phyloP scores from a whole-genome alignment of 2,797 vertebrate genomes.

The Adelosebastes latens region DNA sequence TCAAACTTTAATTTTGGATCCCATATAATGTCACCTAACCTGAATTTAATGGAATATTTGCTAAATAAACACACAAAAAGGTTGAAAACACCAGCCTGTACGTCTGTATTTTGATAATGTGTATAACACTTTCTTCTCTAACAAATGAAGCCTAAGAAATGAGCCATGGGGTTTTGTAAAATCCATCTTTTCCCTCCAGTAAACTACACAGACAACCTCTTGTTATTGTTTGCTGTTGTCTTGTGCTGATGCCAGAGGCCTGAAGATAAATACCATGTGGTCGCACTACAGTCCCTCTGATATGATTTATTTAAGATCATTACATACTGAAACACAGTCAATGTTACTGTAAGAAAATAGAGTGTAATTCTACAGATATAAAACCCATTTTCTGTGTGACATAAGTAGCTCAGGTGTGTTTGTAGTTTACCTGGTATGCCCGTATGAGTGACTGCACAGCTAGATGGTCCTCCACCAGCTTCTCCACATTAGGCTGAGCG shows the following conservation, averaged over 20 bases:
- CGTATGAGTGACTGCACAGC: slow-evolving; percentile 96
- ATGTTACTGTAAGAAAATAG: background rate
- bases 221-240: too few species aligned
- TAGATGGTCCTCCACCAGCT: slow-evolving; percentile 93
- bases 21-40: background rate
- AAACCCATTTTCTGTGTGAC: background rate
- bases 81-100: too few species aligned
- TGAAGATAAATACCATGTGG: background rate
- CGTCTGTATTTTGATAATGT: too few species aligned
- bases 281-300: background rate
- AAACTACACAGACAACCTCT: too few species aligned
- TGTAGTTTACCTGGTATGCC: slow-evolving; percentile 90
- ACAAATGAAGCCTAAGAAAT: too few species aligned
- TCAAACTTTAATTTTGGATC: background rate
- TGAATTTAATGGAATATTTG: background rate
- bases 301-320: background rate
- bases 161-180: too few species aligned
- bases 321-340: too few species aligned
- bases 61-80: background rate
- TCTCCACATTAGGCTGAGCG: slow-evolving; percentile 87
- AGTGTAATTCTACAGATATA: background rate
- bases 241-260: too few species aligned
- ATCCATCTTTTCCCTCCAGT: too few species aligned
- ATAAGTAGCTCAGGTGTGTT: background rate
- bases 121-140: too few species aligned